Evolutionary conservation across 1,140 invertebrate species (phyloP).

Genomic region (Penaeus indicus): DNA sequence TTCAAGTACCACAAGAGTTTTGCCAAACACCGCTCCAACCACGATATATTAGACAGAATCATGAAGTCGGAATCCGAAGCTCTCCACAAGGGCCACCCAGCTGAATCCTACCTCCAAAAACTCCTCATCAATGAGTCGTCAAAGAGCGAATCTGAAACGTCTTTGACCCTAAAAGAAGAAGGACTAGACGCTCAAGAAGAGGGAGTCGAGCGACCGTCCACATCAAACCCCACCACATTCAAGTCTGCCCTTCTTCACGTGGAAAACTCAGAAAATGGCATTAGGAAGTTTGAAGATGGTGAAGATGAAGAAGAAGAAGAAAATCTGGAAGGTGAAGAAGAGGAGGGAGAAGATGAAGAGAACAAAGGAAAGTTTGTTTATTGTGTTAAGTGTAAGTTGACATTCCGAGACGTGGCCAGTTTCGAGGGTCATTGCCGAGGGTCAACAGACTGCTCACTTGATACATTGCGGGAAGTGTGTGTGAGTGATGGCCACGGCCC

Average conservation of each 20-base stretch:
- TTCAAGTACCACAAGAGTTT: constrained; percentile 90
- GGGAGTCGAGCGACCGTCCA: constrained; percentile 57
- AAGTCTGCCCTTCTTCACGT: constrained; percentile 53
- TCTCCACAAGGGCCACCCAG: constrained; percentile 37
- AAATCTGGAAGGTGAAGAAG: constrained; percentile 51
- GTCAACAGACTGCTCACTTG: constrained; percentile 62
- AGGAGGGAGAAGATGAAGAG: constrained; percentile 60
- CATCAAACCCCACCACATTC: constrained; percentile 48
- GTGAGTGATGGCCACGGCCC: constrained; percentile 62
- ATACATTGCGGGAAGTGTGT: constrained; percentile 61
- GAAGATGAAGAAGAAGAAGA: constrained; percentile 62
- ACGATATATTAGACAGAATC: constrained; percentile 75
- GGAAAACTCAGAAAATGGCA: constrained; percentile 61
- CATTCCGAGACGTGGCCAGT: constrained; percentile 63
- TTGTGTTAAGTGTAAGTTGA: constrained; percentile 66
- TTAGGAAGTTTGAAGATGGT: constrained; percentile 62
- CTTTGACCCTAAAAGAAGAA: constrained; percentile 55
- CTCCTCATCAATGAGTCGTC: constrained; percentile 58
- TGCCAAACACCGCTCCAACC: constrained; percentile 89
- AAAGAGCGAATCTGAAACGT: constrained; percentile 59
- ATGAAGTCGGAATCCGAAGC: constrained; percentile 64
- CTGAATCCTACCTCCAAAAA: constrained; percentile 61
- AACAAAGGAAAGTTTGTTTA: constrained; percentile 63
- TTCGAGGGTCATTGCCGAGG: constrained; percentile 65
- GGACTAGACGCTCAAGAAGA: constrained; percentile 45